Evolutionary conservation across 2,888 invertebrate species (phyloP).

Genomic region (Amblyteles armatorius): DNA sequence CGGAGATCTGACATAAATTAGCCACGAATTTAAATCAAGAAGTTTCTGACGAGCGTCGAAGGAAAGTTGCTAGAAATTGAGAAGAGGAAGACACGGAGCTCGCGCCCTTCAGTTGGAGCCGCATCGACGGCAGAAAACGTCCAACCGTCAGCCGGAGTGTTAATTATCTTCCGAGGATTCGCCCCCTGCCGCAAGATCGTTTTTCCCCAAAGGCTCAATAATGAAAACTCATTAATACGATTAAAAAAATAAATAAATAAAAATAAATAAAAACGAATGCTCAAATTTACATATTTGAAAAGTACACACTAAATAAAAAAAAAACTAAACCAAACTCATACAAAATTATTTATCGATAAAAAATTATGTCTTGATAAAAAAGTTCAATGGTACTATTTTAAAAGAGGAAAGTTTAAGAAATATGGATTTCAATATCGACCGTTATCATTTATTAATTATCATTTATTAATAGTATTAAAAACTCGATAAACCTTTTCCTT

Average conservation of each 20-base stretch:
- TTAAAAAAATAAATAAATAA: neutral
- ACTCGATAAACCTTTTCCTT: no score
- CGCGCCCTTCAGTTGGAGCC: neutral
- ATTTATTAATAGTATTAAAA: no score
- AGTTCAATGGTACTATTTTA: no score
- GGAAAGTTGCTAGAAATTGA: neutral
- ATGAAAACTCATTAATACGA: neutral
- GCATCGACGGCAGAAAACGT: conserved; percentile 32
- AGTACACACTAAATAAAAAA: no score
- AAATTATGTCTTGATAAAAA: no score
- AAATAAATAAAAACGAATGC: neutral
- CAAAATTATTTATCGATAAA: no score
- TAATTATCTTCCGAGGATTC: conserved; percentile 37
- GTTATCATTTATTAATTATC: no score
- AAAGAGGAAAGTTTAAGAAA: no score
- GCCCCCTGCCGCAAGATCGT: neutral
- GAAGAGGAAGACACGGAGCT: neutral
- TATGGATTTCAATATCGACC: no score
- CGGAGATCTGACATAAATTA: neutral
- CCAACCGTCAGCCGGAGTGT: conserved; percentile 27
- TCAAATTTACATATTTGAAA: no score
- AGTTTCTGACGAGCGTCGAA: neutral
- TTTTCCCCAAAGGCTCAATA: neutral
- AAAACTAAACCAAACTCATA: no score
- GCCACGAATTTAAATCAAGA: neutral